Evolutionary conservation across 2,113 vertebrate genomes (phyloP).

Genomic region (Perca flavescens): DNA sequence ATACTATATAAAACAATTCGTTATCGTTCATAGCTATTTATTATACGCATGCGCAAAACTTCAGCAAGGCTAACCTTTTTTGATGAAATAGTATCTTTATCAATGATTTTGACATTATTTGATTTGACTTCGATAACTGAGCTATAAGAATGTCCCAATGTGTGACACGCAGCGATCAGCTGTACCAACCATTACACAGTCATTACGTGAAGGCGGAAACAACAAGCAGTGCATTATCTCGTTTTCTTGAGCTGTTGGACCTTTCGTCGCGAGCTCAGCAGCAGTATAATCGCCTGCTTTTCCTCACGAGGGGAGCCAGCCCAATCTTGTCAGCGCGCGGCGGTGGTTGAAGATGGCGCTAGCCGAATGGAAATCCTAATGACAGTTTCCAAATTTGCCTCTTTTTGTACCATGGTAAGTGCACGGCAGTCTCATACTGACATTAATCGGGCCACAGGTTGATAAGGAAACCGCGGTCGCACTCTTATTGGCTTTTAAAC

Average conservation of each 20-base stretch:
- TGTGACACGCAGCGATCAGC: no score
- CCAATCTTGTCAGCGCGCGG: constrained; percentile 81
- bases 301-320: constrained; percentile 73
- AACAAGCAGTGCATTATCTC: constrained; percentile 9
- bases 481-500: background rate
- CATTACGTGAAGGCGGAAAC: constrained; percentile 54
- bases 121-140: fast-evolving
- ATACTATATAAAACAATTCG: no score
- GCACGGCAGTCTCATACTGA: background rate
- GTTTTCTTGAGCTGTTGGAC: constrained; percentile 17
- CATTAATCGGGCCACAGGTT: background rate
- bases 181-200: background rate
- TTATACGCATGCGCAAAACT: constrained; percentile 41
- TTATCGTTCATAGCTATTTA: background rate
- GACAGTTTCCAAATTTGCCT: constrained; percentile 98
- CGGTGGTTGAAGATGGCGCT: constrained; percentile 95
- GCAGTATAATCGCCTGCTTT: constrained; percentile 39
- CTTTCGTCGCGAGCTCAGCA: constrained; percentile 56
- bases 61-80: background rate
- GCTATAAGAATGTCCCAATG: fast-evolving
- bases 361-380: constrained; percentile 99
- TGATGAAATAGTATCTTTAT: background rate
- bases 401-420: constrained; percentile 99
- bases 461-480: background rate
- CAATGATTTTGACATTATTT: background rate